These are phyloP conservation scores for Coenonympha glycerion DNA, from an alignment of 2,888 invertebrate genomes.

Conservation along the genomic window DNA sequence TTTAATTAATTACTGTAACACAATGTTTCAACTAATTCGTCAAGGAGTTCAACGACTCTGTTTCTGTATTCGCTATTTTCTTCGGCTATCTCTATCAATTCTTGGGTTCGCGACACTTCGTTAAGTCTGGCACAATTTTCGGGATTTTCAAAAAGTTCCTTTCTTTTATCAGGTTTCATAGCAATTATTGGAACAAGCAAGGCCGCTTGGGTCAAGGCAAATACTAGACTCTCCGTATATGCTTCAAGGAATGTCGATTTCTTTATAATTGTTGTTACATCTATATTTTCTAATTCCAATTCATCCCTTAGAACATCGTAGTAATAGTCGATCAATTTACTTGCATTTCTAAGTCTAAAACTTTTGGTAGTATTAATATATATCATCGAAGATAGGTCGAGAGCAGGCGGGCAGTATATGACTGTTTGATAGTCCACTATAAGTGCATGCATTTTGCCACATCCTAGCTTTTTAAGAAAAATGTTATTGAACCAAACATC, in stretches of 20 bases:
- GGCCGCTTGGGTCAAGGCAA: constrained; percentile 57
- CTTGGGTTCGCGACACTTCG: constrained; percentile 47
- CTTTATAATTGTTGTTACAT: constrained; percentile 39
- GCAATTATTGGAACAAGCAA: constrained; percentile 51
- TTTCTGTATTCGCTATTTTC: constrained; percentile 46
- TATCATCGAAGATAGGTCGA: constrained; percentile 76
- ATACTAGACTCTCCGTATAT: constrained; percentile 49
- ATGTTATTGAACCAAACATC: constrained; percentile 80
- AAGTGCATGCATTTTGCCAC: constrained; percentile 60
- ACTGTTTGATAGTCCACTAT: constrained; percentile 82
- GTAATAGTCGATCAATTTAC: constrained; percentile 71
- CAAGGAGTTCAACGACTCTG: constrained; percentile 71
- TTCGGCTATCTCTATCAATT: constrained; percentile 48
- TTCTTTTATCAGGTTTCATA: constrained; percentile 42
- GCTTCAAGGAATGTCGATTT: constrained; percentile 37
- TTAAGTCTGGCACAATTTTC: constrained; percentile 39
- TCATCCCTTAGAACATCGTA: constrained; percentile 62
- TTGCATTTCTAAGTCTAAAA: constrained; percentile 59
- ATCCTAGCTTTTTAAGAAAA: constrained; percentile 57
- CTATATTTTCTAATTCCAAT: constrained; percentile 46
- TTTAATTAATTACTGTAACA: background rate
- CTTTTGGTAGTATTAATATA: constrained; percentile 70
- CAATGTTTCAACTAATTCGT: constrained; percentile 73
- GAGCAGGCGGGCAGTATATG: constrained; percentile 79
- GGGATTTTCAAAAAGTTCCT: constrained; percentile 46